A percentile compares a stretch with the other conserved stretches of the same genome.
These are phyloP conservation scores for Oncorhynchus masou DNA, from an alignment of 2,113 vertebrate species.

Conservation along the genomic window DNA sequence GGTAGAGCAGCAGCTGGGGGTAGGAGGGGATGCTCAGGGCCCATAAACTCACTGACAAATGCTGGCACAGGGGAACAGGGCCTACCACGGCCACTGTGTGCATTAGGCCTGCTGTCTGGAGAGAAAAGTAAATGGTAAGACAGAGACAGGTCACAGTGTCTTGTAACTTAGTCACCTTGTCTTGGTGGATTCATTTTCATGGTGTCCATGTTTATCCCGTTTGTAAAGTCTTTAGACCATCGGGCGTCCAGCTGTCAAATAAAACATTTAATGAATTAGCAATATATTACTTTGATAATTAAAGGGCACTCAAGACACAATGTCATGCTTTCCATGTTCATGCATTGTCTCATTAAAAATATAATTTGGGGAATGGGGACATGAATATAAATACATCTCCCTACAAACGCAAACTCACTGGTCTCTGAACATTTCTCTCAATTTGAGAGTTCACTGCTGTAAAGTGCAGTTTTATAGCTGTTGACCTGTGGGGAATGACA, in stretches of 20 bases:
- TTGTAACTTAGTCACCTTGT: conserved; percentile 46
- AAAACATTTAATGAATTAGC: background rate
- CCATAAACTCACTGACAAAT: conserved; percentile 18
- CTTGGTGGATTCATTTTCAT: conserved; percentile 10
- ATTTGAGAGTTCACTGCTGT: conserved; percentile 45
- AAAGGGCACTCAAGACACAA: background rate
- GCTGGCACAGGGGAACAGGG: conserved; percentile 6
- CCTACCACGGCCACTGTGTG: conserved; percentile 17
- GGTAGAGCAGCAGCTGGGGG: conserved; percentile 39
- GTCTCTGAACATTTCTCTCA: conserved; percentile 36
- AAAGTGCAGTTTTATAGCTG: conserved; percentile 65
- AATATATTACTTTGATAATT: background rate
- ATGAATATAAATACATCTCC: background rate
- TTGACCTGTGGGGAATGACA: conserved; percentile 54
- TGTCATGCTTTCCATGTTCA: too few relatives aligned
- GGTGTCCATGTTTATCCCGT: conserved; percentile 27
- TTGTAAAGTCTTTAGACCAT: conserved; percentile 32
- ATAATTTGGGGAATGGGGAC: background rate
- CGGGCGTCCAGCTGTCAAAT: conserved; percentile 47
- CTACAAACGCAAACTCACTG: conserved; percentile 52
- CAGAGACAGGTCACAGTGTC: background rate
- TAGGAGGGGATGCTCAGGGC: conserved; percentile 7
- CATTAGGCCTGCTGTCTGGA: conserved; percentile 43
- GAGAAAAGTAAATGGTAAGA: background rate
- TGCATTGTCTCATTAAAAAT: background rate